These are phyloP conservation scores for Butorides virescens DNA, from an alignment of 2,113 vertebrate genomes.

Conservation along the genomic window DNA sequence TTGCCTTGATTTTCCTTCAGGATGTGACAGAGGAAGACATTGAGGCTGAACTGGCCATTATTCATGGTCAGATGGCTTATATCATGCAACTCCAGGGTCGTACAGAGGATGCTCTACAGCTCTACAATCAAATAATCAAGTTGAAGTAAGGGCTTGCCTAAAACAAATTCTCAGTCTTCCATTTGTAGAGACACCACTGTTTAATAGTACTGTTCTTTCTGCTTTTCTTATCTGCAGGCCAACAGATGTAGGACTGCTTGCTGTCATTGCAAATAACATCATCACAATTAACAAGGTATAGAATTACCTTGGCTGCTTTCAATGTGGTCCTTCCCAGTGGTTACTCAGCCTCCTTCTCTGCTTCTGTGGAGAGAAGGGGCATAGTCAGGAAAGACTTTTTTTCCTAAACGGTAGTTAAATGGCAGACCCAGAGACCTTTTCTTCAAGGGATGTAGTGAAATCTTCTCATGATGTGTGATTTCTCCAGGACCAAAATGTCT, in stretches of 20 bases:
- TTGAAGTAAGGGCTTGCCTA: conserved; percentile 83
- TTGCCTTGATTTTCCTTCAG: conserved; percentile 68
- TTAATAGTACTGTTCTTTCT: background rate
- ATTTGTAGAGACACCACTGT: background rate
- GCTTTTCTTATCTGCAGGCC: conserved; percentile 79
- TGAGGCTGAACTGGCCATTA: conserved; percentile 92
- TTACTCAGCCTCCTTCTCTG: background rate
- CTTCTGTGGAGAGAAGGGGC: background rate
- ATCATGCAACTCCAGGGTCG: conserved; percentile 91
- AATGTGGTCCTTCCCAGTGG: background rate
- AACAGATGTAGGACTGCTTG: conserved; percentile 92
- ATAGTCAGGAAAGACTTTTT: background rate
- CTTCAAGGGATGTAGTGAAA: background rate
- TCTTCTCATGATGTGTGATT: background rate
- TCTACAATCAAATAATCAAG: conserved; percentile 99
- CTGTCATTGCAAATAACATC: conserved; percentile 98
- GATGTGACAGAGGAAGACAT: conserved; percentile 95
- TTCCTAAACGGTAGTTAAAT: background rate
- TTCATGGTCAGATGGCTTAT: conserved; percentile 98
- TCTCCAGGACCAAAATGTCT: conserved; percentile 96
- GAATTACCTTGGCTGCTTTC: background rate
- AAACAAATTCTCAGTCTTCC: background rate
- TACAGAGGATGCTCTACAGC: conserved; percentile 92
- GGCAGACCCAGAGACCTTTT: background rate
- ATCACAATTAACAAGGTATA: conserved; percentile 98